Evolutionary conservation across 1,140 invertebrate species (phyloP).

Genomic region (Ganaspis sp.): DNA sequence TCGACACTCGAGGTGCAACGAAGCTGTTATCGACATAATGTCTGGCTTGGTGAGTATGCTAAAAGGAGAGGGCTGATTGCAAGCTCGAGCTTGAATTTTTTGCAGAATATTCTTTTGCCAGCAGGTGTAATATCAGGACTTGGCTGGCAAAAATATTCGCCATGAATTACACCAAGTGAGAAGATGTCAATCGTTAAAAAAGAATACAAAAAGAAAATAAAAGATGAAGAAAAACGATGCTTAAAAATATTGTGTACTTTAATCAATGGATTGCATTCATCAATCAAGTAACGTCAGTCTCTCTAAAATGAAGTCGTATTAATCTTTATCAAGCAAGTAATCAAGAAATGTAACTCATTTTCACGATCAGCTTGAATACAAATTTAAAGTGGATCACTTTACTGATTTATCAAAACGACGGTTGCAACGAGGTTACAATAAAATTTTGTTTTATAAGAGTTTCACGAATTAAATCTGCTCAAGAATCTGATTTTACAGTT

Average conservation of each 20-base stretch:
- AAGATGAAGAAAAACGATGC: neutral
- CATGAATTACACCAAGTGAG: neutral
- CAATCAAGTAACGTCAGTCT: constrained; percentile 15
- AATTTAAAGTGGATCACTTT: neutral
- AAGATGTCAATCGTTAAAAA: constrained; percentile 8
- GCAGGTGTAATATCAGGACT: constrained; percentile 20
- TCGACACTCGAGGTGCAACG: constrained; percentile 23
- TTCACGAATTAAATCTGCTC: no score
- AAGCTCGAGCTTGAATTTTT: neutral
- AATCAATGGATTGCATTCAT: constrained; percentile 18
- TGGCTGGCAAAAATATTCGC: neutral
- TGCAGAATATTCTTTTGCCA: constrained; percentile 17
- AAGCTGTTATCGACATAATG: constrained; percentile 27
- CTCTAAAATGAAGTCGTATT: neutral
- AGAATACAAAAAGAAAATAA: neutral
- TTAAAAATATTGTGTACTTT: constrained; percentile 28
- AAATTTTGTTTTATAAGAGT: no score
- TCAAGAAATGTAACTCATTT: neutral
- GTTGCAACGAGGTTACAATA: no score
- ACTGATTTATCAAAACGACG: neutral
- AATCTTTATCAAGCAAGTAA: constrained; percentile 9
- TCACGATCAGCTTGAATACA: neutral
- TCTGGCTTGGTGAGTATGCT: constrained; percentile 26
- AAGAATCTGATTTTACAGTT: no score
- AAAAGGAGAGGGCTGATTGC: constrained; percentile 24